A percentile compares a stretch with the other conserved stretches of the same genome.
Evolutionary conservation across 2,888 invertebrate genomes (phyloP).

Genomic region (Leistus spinibarbis): DNA sequence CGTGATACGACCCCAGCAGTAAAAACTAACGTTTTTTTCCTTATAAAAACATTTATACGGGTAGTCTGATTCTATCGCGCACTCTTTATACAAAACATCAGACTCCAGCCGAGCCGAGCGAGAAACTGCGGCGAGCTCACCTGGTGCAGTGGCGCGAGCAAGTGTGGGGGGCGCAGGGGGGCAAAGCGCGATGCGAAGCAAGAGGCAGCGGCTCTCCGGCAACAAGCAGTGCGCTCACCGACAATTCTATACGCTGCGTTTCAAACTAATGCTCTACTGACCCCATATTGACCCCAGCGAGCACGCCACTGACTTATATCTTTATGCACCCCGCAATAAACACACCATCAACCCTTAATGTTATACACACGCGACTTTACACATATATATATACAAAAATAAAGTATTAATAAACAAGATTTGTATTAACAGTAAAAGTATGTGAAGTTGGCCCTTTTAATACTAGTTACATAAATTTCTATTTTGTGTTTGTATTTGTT

Average conservation of each 20-base stretch:
- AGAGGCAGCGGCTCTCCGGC: background rate
- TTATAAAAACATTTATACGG: background rate
- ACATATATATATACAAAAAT: too few species aligned
- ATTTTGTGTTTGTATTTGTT: background rate
- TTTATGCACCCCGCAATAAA: too few species aligned
- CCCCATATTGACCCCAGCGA: slow-evolving; percentile 17
- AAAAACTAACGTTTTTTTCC: background rate
- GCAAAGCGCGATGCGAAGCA: slow-evolving; percentile 14
- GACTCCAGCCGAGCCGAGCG: slow-evolving; percentile 7
- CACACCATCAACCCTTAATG: too few species aligned
- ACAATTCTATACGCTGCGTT: background rate
- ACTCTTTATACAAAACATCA: background rate
- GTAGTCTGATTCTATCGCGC: background rate
- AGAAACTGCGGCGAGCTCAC: slow-evolving; percentile 43
- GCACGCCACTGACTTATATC: slow-evolving; percentile 4
- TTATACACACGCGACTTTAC: too few species aligned
- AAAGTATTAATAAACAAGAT: too few species aligned
- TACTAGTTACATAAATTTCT: too few species aligned
- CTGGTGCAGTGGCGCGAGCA: slow-evolving; percentile 45
- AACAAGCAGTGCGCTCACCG: background rate
- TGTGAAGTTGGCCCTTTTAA: too few species aligned
- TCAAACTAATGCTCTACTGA: slow-evolving; percentile 19
- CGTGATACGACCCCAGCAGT: background rate
- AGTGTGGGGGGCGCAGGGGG: slow-evolving; percentile 6
- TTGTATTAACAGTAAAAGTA: too few species aligned